Base-by-base conservation (phyloP, 2,888 invertebrate genomes). In the Protophormia terraenovae region DNA sequence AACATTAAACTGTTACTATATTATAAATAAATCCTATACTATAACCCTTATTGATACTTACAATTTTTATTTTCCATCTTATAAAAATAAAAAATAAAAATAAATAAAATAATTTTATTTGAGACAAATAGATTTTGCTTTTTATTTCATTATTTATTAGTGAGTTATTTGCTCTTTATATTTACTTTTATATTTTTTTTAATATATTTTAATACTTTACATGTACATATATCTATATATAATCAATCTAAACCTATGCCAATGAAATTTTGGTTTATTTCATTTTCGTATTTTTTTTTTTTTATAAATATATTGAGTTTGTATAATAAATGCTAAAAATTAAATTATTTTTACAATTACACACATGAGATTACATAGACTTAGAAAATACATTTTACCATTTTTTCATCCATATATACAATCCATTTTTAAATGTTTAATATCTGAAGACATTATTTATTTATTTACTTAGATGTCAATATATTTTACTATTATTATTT, bases 321-420 rank as follows among this genome's bases (percentile, higher is more conserved):
- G 24, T 72, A 67, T 53, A 77, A 60, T 84, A 83, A 71, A 62
- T 77, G 45, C 55, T 80, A 58, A 55, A n/a, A 32, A 35, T 71
- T 72, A 60, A 32, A 73, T 80, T 58, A 38, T 62, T 76, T 47
- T 76, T 83, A 84, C 76, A 78, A 66, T 35, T 81, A 84, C 78
- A 84, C 81, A 84, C 75, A 85, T 29, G 45, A 35, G 50, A 47
- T 78, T 82, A 85, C 72, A 73, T 27, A 66, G 53, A 73, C 27
- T 50, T 76, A 75, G 2, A 45, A 72, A 32, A 66, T 73, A 79
- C 10, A 58, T 19, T 45, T 62, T 69, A 19, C 45, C 6, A 53
- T 64, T 69, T 79, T 16, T 53, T 41, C n/a, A 50, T 2, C 35
- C 55, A 73, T 77, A 29, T 83, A 50, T 41, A 81, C 19, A 45